A percentile compares a stretch with the other conserved stretches of the same genome.
phyloP scores from a whole-genome alignment of 2,888 invertebrate species.

The Megamerina dolium region DNA sequence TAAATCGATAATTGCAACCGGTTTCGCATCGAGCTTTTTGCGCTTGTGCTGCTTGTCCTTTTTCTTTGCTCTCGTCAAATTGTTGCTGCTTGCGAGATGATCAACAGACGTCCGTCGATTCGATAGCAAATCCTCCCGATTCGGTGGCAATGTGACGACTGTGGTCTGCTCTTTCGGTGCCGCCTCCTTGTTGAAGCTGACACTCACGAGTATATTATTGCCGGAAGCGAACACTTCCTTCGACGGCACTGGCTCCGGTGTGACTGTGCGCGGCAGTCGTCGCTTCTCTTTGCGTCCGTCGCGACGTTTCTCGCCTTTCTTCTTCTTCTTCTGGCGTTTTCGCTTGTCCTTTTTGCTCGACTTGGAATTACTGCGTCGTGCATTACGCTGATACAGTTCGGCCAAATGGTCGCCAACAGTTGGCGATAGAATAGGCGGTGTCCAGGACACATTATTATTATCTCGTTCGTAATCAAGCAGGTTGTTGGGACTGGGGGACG shows the following conservation, averaged over 20 bases:
- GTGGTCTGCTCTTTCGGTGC: constrained; percentile 45
- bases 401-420: constrained; percentile 9
- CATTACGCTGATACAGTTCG: constrained; percentile 11
- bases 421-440: constrained; percentile 54
- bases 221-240: constrained; percentile 91
- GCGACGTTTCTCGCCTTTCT: constrained; percentile 45
- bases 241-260: constrained; percentile 57
- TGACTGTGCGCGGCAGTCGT: constrained; percentile 42
- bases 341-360: constrained; percentile 45
- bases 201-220: constrained; percentile 87
- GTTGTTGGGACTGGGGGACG: constrained; percentile 55
- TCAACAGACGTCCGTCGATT: constrained; percentile 35
- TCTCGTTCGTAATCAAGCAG: constrained; percentile 28
- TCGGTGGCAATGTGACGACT: constrained; percentile 44
- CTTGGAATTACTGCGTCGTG: constrained; percentile 27
- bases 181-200: constrained; percentile 73
- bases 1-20: constrained; percentile 79
- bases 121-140: constrained; percentile 41
- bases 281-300: constrained; percentile 40
- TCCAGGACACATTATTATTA: constrained; percentile 53
- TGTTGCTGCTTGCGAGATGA: constrained; percentile 22
- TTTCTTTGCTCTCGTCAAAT: constrained; percentile 25
- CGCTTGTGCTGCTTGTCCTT: constrained; percentile 45
- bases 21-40: constrained; percentile 55
- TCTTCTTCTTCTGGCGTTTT: constrained; percentile 43